A percentile compares a stretch with the other conserved stretches of the same genome.
These are phyloP conservation scores for Eurois occulta DNA, from an alignment of 2,888 invertebrate genomes.

Conservation along the genomic window DNA sequence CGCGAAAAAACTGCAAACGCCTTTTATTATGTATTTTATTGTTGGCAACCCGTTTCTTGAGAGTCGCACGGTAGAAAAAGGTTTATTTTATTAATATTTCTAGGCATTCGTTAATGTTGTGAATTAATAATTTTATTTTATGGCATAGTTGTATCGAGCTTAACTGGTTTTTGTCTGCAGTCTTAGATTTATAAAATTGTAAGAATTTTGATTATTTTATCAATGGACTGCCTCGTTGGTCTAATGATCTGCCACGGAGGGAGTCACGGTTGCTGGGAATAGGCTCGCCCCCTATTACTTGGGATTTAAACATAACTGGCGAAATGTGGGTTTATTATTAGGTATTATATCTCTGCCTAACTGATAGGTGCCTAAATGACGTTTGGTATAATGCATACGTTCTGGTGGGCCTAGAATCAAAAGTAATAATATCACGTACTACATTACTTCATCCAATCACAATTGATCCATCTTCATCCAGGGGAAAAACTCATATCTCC, in stretches of 20 bases:
- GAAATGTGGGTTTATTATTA: no score
- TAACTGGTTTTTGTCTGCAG: slow-evolving; percentile 4
- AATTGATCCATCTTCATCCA: neutral
- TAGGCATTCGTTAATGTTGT: slow-evolving; percentile 36
- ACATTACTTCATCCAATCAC: neutral
- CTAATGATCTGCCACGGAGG: no score
- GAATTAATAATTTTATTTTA: slow-evolving; percentile 38
- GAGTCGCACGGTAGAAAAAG: slow-evolving; percentile 45
- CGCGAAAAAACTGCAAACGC: slow-evolving; percentile 65
- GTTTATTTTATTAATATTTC: slow-evolving; percentile 26
- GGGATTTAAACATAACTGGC: no score
- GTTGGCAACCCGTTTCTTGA: slow-evolving; percentile 51
- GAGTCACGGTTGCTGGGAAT: no score
- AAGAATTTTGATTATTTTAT: neutral
- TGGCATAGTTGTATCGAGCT: neutral
- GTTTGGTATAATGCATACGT: neutral
- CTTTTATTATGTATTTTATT: slow-evolving; percentile 59
- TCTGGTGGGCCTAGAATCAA: neutral
- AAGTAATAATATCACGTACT: neutral
- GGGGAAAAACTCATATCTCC: neutral
- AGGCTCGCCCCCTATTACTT: no score
- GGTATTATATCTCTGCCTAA: no score
- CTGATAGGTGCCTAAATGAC: no score
- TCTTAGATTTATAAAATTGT: neutral
- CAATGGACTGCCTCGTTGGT: neutral